Evolutionary conservation across 2,797 vertebrate genomes (phyloP).

Genomic region (Channa striata): DNA sequence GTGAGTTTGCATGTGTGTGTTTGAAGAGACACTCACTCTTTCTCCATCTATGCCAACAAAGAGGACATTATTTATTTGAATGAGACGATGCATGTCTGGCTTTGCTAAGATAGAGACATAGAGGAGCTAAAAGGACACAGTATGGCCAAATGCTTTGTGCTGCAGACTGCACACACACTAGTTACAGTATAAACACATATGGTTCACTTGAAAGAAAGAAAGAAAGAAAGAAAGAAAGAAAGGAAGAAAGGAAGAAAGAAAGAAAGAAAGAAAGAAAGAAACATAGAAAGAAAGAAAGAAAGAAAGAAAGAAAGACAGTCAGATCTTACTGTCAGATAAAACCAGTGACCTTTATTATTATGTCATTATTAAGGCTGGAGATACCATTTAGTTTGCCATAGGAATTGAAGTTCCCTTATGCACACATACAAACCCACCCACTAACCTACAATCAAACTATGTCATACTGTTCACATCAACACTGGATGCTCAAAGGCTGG

Average conservation of each 20-base stretch:
- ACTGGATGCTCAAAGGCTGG: conserved; percentile 46
- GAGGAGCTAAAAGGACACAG: conserved; percentile 34
- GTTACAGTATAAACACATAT: conserved; percentile 26
- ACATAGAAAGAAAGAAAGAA: conserved; percentile 18
- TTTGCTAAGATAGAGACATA: conserved; percentile 33
- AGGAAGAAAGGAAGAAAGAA: conserved; percentile 9
- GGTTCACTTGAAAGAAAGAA: conserved; percentile 27
- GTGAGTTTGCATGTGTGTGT: conserved; percentile 50
- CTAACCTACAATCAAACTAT: conserved; percentile 40
- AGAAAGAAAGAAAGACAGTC: background rate
- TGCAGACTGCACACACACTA: conserved; percentile 24
- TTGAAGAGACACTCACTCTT: conserved; percentile 65
- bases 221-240: conserved; percentile 1
- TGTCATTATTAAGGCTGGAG: conserved; percentile 36
- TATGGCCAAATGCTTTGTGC: conserved; percentile 7
- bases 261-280: conserved; percentile 11
- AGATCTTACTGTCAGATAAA: conserved; percentile 60
- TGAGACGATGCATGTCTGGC: conserved; percentile 66
- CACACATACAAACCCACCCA: conserved; percentile 41
- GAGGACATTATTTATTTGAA: conserved; percentile 69
- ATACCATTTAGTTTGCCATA: conserved; percentile 32
- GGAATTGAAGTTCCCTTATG: conserved; percentile 57
- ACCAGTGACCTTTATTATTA: conserved; percentile 66
- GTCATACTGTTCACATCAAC: conserved; percentile 35
- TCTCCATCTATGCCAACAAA: conserved; percentile 70